Evolutionary conservation across 2,797 vertebrate species (phyloP).

Genomic region (Coccyzus lansbergi): DNA sequence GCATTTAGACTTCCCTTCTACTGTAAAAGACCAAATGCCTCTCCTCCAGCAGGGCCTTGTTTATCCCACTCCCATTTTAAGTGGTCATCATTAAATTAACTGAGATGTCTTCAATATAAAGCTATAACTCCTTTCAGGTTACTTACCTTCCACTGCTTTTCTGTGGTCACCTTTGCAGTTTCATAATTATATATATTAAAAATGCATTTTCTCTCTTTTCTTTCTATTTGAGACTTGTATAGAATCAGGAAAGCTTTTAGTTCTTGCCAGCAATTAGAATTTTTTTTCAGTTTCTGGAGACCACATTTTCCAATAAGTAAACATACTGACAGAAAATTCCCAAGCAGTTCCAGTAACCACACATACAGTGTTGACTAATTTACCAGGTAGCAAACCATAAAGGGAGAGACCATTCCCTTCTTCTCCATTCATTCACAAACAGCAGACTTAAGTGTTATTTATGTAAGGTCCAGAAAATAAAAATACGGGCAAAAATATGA

Average conservation of each 20-base stretch:
- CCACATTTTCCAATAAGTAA: neutral
- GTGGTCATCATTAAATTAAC: neutral
- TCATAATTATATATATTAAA: neutral
- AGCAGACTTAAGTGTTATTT: neutral
- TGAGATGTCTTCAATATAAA: neutral
- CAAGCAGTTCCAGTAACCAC: neutral
- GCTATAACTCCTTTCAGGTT: neutral
- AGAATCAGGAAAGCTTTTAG: neutral
- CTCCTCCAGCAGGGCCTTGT: neutral
- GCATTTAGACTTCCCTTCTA: neutral
- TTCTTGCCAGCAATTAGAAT: neutral
- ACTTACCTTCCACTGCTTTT: neutral
- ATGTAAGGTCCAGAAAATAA: neutral
- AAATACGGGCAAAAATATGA: neutral
- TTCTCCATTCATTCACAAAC: neutral
- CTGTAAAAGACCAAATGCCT: neutral
- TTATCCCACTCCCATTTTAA: neutral
- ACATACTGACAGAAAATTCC: neutral
- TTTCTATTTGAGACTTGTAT: neutral
- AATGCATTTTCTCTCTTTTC: neutral
- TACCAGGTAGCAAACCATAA: neutral
- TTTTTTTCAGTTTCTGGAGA: constrained; percentile 5
- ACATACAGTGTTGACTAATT: neutral
- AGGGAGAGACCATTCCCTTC: neutral
- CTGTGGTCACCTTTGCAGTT: neutral